phyloP scores from a whole-genome alignment of 2,113 vertebrate genomes.

The Harpagus bidentatus region DNA sequence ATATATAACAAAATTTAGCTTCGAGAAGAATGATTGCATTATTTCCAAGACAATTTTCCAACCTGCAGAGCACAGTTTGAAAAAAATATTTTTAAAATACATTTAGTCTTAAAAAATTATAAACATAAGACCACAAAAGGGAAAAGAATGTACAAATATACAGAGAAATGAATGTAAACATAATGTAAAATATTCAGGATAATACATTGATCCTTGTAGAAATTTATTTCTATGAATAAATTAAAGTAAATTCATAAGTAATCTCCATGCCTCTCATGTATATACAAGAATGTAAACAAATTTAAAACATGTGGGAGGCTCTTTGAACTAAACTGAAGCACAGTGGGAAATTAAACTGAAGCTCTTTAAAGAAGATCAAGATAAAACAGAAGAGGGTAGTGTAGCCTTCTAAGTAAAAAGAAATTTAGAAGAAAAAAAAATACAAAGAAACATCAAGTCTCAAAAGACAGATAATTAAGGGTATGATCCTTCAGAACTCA shows the following conservation, averaged over 20 bases:
- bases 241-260: not conserved
- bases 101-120: not conserved
- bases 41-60: not conserved
- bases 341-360: not conserved
- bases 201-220: not conserved
- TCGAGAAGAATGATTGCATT: not conserved
- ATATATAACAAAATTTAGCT: not conserved
- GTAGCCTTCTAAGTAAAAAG: not conserved
- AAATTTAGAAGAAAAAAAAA: not conserved
- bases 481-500: not conserved
- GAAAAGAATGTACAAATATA: not conserved
- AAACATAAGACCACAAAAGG: not conserved
- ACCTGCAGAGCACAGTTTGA: not conserved
- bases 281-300: conserved; percentile 16
- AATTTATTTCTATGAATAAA: not conserved
- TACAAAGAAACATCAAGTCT: not conserved
- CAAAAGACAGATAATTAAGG: not conserved
- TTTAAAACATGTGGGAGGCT: not conserved
- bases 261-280: not conserved
- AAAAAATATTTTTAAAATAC: not conserved
- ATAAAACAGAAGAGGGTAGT: not conserved
- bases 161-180: not conserved
- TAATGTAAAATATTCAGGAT: not conserved
- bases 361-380: not conserved
- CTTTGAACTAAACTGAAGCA: conserved; percentile 12